phyloP scores from a whole-genome alignment of 2,888 invertebrate genomes.

The Drosophila vallismaia region DNA sequence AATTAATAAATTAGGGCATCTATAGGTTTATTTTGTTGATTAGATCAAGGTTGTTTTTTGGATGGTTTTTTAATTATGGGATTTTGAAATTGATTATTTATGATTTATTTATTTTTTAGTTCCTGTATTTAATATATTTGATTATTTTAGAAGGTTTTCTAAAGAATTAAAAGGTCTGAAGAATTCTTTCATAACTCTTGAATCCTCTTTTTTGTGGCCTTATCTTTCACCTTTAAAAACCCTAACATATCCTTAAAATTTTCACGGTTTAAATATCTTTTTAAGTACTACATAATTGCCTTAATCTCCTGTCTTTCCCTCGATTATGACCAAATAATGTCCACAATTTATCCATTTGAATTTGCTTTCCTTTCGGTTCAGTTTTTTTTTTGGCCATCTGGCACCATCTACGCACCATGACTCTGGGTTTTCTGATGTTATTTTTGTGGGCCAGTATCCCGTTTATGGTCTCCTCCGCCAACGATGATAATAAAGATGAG shows the following conservation, averaged over 20 bases:
- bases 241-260: background rate
- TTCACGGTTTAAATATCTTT: too few species aligned
- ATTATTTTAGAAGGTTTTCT: too few species aligned
- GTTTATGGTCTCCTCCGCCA: slow-evolving; percentile 21
- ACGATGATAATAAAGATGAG: slow-evolving; percentile 18
- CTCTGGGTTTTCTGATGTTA: background rate
- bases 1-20: background rate
- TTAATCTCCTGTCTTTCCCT: background rate
- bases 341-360: slow-evolving; percentile 10
- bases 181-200: too few species aligned
- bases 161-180: too few species aligned
- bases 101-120: too few species aligned
- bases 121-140: too few species aligned
- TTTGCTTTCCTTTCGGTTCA: slow-evolving; percentile 13
- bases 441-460: slow-evolving; percentile 7
- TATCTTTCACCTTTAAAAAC: background rate
- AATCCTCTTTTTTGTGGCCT: too few species aligned
- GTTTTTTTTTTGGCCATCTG: background rate
- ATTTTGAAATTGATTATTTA: too few species aligned
- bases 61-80: background rate
- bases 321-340: background rate
- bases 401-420: slow-evolving; percentile 37
- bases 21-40: background rate
- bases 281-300: too few species aligned
- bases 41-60: background rate